Base-by-base conservation (phyloP, 2,113 vertebrate genomes). In the Lepus timidus region DNA sequence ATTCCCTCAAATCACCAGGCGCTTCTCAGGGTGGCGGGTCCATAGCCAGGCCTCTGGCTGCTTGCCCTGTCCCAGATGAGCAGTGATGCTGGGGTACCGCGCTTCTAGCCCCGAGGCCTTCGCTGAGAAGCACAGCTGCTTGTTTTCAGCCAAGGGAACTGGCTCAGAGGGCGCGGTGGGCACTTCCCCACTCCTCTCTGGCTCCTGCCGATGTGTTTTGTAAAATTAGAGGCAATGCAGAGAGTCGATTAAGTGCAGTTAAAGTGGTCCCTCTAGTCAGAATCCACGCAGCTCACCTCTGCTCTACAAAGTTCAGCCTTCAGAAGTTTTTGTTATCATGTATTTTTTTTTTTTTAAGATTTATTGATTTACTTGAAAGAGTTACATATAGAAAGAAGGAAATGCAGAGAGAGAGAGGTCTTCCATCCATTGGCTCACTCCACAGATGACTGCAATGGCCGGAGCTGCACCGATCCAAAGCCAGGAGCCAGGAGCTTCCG, bases 181-280 rank as follows among this genome's bases (percentile, higher is more conserved):
- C 74, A 25, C 4, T 67, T 14, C 44, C 75, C 23, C 16, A 49
- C 39, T 92, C 64, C 14, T 90, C 71, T 90, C 25, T 27, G 20
- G 87, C 86, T 79, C 68, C 51, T 79, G 71, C 44, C 87, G 70
- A 76, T 92, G 12, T 85, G 23, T 71, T 89, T 84, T 88, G 78
- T 70, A 70, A 90, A 86, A 85, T 85, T 70, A 64, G 62, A 97
- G 87, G 55, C 49, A 79, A 29, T 68, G 36, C 31, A 82, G 58
- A 88, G 52, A 88, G n/a, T 70, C 19, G 75, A 29, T 85, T 80
- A 88, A 49, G 33, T 85, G 22, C 10, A 44, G 22, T 62, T 86
- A 1, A 23, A 62, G n/a, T 36, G n/a, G 13, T 80, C 13, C 23
- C 62, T 76, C 82, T 71, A 55, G 27, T 76, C 87, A 88, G 55